phyloP scores from a whole-genome alignment of 2,113 vertebrate genomes.

The Eubucco bourcierii region DNA sequence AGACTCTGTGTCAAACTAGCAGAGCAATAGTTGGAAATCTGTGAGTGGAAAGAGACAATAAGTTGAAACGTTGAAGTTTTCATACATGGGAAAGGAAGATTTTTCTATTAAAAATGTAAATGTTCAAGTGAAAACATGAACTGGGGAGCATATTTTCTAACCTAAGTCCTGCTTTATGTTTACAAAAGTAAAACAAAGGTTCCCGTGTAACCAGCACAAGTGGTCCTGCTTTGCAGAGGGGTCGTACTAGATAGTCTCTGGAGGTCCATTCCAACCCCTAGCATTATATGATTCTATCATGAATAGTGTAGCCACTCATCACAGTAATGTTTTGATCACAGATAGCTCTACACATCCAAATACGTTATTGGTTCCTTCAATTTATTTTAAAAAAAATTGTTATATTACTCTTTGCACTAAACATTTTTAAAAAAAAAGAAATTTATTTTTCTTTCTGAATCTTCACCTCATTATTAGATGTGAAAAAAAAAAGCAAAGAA shows the following conservation, averaged over 20 bases:
- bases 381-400: background rate
- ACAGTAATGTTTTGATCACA: background rate
- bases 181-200: background rate
- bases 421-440: background rate
- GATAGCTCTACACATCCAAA: background rate
- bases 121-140: background rate
- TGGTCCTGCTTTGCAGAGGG: no score
- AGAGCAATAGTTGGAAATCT: background rate
- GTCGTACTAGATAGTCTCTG: no score
- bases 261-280: no score
- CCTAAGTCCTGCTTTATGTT: background rate
- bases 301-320: background rate
- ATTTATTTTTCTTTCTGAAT: background rate
- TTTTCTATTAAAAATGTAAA: background rate
- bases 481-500: background rate
- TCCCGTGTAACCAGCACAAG: no score
- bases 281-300: background rate
- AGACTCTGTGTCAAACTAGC: background rate
- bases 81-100: background rate
- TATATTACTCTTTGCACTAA: background rate
- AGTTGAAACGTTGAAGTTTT: background rate
- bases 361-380: background rate
- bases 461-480: background rate
- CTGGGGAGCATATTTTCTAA: background rate
- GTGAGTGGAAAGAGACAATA: background rate